These are phyloP conservation scores for Clarias platycephalus DNA, from an alignment of 2,797 vertebrate species.

Conservation along the genomic window DNA sequence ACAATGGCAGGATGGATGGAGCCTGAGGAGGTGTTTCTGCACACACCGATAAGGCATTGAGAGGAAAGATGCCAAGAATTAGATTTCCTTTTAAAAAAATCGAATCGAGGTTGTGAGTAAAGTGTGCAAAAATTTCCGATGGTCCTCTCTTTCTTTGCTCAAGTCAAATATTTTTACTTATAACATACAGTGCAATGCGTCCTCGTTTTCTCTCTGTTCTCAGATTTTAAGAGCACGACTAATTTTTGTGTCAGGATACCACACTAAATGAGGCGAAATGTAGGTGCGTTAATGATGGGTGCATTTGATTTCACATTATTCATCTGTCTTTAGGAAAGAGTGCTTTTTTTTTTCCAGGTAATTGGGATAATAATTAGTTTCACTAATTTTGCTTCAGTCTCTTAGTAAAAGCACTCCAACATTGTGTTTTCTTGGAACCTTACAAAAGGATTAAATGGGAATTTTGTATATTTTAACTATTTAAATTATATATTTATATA, in stretches of 20 bases:
- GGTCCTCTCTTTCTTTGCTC: conserved; percentile 17
- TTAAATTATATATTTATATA: not conserved
- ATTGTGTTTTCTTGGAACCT: not conserved
- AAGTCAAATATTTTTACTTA: not conserved
- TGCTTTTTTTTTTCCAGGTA: not conserved
- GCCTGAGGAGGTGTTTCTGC: conserved; percentile 39
- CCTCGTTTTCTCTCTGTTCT: not conserved
- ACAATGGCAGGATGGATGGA: conserved; percentile 42
- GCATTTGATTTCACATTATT: not conserved
- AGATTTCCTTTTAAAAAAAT: conserved; percentile 47
- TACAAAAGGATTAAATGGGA: not conserved
- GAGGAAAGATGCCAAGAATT: conserved; percentile 42
- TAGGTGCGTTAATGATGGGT: not conserved
- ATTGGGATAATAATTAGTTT: not conserved
- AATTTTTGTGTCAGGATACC: not conserved
- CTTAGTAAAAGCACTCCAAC: not conserved
- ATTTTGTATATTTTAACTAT: not conserved
- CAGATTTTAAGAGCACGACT: not conserved
- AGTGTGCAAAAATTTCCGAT: conserved; percentile 37
- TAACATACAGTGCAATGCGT: too few species aligned
- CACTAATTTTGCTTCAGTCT: not conserved
- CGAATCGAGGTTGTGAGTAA: conserved; percentile 23
- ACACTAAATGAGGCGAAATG: not conserved
- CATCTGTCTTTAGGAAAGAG: not conserved
- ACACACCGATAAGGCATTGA: conserved; percentile 39